phyloP scores from a whole-genome alignment of 2,888 invertebrate genomes.

The Andrena flavipes region DNA sequence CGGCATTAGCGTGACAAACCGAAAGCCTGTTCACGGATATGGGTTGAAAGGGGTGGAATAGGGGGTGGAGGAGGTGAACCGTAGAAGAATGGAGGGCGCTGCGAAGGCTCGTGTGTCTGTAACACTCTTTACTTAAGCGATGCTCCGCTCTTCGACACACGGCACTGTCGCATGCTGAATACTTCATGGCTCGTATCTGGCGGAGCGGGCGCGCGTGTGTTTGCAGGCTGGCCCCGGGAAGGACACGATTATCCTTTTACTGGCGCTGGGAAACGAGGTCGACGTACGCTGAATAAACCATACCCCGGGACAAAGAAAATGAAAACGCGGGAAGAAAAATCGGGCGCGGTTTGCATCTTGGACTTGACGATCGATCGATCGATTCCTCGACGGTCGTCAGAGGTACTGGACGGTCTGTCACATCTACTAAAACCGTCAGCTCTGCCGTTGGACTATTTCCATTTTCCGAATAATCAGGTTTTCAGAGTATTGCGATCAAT shows the following conservation, averaged over 20 bases:
- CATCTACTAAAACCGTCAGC: no score
- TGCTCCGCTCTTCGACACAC: constrained; percentile 65
- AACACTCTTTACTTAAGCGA: constrained; percentile 71
- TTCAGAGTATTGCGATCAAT: no score
- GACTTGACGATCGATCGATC: constrained; percentile 25
- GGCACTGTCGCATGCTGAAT: constrained; percentile 74
- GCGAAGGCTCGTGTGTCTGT: constrained; percentile 38
- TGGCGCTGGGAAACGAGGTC: constrained; percentile 72
- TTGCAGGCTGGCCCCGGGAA: constrained; percentile 51
- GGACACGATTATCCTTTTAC: constrained; percentile 80
- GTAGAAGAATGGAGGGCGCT: constrained; percentile 18
- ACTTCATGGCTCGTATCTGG: constrained; percentile 71
- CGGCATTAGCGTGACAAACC: constrained; percentile 57
- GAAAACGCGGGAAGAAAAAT: constrained; percentile 56
- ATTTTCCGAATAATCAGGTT: no score
- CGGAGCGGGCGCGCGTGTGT: constrained; percentile 57
- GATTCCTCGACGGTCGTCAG: background rate
- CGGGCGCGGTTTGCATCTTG: constrained; percentile 44
- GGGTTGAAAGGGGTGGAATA: background rate
- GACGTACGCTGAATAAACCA: constrained; percentile 78
- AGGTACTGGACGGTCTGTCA: background rate
- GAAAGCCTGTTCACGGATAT: constrained; percentile 33
- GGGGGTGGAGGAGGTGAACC: background rate
- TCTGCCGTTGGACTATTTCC: no score
- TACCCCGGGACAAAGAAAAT: constrained; percentile 65